Conservation (phyloP, 2,113 vertebrate species). For the Opisthocomus hoazin region DNA sequence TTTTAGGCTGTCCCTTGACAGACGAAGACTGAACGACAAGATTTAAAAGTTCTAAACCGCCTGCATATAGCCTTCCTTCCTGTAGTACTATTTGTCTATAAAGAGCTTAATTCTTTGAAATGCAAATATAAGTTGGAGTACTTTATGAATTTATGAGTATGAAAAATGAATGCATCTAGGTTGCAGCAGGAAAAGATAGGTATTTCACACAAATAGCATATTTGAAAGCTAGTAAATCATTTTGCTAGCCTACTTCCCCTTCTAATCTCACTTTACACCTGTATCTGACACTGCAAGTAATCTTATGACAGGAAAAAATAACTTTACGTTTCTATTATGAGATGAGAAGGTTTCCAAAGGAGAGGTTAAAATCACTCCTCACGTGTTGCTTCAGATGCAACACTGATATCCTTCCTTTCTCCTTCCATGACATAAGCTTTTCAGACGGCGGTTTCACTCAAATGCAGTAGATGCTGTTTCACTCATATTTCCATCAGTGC, state of each 20-base stretch:
- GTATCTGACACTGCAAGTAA: slow-evolving; percentile 4
- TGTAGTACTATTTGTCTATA: neutral
- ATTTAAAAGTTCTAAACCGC: neutral
- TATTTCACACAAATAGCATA: slow-evolving; percentile 27
- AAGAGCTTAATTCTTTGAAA: slow-evolving; percentile 17
- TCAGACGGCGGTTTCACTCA: neutral
- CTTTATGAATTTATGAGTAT: neutral
- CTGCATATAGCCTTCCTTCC: neutral
- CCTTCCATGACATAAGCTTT: neutral
- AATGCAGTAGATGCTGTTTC: neutral
- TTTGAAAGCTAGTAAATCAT: slow-evolving; percentile 16
- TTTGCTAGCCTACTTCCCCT: neutral
- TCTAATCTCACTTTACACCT: neutral
- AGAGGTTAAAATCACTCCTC: slow-evolving; percentile 11
- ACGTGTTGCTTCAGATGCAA: neutral
- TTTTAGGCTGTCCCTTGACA: neutral
- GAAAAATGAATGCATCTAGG: neutral
- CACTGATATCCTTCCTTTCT: neutral
- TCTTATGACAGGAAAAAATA: neutral
- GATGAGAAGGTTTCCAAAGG: slow-evolving; percentile 8
- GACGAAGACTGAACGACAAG: neutral
- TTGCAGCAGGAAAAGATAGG: slow-evolving; percentile 21
- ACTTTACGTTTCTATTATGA: neutral
- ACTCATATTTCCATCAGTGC: neutral
- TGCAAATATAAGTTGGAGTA: neutral